A percentile compares a stretch with the other conserved stretches of the same genome.
phyloP scores from a whole-genome alignment of 2,888 invertebrate species.

The Fragum whitleyi region DNA sequence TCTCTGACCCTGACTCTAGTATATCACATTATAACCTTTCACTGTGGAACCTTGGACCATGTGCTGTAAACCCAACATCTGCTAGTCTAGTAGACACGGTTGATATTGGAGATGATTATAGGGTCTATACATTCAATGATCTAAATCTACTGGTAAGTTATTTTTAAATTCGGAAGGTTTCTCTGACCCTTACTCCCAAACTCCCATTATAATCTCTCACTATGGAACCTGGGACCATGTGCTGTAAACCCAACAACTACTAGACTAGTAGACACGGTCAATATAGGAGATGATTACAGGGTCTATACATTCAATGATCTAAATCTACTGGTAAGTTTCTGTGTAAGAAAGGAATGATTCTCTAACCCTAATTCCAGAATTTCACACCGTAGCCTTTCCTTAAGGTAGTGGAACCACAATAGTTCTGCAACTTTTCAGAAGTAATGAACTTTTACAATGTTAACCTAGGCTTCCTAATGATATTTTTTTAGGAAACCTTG shows the following conservation, averaged over 20 bases:
- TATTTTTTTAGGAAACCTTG: neutral
- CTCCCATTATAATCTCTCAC: constrained; percentile 47
- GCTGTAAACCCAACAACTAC: neutral
- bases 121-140: constrained; percentile 55
- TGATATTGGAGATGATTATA: constrained; percentile 35
- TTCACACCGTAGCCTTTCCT: constrained; percentile 26
- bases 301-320: constrained; percentile 56
- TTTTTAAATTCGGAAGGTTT: constrained; percentile 48
- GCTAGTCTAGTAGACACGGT: constrained; percentile 30
- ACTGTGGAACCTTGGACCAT: constrained; percentile 48
- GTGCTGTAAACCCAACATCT: constrained; percentile 11
- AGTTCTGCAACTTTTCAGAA: too few species aligned
- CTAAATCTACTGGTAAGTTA: constrained; percentile 45
- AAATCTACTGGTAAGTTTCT: constrained; percentile 46
- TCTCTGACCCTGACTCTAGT: constrained; percentile 59
- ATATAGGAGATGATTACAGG: constrained; percentile 38
- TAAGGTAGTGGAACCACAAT: too few species aligned
- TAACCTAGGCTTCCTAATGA: too few species aligned
- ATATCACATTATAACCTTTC: constrained; percentile 50
- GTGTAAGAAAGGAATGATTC: constrained; percentile 59
- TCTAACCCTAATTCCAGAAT: constrained; percentile 60
- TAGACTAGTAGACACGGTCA: constrained; percentile 30
- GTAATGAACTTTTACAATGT: too few species aligned
- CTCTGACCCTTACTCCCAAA: constrained; percentile 58
- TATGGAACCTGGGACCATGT: constrained; percentile 55